These are phyloP conservation scores for Athalia rosae DNA, from an alignment of 2,888 invertebrate species.

Conservation along the genomic window DNA sequence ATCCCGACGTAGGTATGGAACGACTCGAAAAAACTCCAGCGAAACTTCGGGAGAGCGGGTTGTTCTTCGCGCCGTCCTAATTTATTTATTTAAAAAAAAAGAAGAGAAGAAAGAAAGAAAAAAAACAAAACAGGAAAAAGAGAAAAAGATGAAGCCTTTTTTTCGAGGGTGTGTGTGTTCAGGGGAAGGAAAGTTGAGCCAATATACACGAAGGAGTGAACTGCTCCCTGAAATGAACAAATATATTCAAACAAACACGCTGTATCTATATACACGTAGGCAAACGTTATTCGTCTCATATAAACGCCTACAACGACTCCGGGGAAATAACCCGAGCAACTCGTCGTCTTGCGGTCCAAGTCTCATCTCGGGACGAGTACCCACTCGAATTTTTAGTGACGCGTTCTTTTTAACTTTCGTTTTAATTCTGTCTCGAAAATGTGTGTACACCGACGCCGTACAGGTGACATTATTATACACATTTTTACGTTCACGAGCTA, in stretches of 20 bases:
- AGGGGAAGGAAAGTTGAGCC: conserved; percentile 43
- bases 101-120: no score
- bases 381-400: conserved; percentile 54
- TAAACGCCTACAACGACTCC: conserved; percentile 15
- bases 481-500: conserved; percentile 27
- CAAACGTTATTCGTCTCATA: conserved; percentile 47
- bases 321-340: conserved; percentile 14
- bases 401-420: neutral
- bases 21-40: no score
- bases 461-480: conserved; percentile 12
- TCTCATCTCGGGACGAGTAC: conserved; percentile 54
- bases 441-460: conserved; percentile 24
- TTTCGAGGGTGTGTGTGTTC: conserved; percentile 18
- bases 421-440: neutral
- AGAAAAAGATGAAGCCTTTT: neutral
- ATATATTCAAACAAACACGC: conserved; percentile 62
- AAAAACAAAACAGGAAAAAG: no score
- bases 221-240: conserved; percentile 53
- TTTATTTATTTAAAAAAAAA: no score
- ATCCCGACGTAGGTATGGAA: no score
- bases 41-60: no score
- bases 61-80: no score
- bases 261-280: conserved; percentile 45
- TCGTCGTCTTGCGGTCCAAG: conserved; percentile 55
- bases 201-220: conserved; percentile 33